These are phyloP conservation scores for Saccostrea cuccullata DNA, from an alignment of 1,140 invertebrate genomes.

Conservation along the genomic window DNA sequence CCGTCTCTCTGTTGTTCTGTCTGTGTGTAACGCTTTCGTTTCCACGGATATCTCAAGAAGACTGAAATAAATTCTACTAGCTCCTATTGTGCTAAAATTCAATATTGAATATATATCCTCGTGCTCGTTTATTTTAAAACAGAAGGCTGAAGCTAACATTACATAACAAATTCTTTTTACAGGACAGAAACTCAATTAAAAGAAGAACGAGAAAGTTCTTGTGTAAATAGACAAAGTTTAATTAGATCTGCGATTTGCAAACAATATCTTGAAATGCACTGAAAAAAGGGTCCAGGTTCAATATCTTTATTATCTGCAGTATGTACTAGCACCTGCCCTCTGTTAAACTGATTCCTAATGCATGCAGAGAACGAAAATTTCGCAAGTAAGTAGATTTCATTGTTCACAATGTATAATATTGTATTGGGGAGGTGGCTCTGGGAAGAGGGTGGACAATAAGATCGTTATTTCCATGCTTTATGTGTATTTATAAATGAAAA, in stretches of 20 bases:
- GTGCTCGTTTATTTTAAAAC: neutral
- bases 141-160: neutral
- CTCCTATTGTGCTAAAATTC: too few species aligned
- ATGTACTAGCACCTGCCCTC: neutral
- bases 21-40: too few species aligned
- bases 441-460: neutral
- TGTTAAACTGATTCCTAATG: neutral
- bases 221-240: slow-evolving; percentile 34
- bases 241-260: slow-evolving; percentile 22
- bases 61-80: too few species aligned
- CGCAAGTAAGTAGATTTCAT: neutral
- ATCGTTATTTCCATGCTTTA: too few species aligned
- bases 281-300: neutral
- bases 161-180: neutral
- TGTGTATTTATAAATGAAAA: too few species aligned
- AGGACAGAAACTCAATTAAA: slow-evolving; percentile 19
- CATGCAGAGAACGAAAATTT: neutral
- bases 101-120: neutral
- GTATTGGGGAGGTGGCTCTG: neutral
- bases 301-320: neutral
- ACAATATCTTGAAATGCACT: neutral
- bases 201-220: neutral
- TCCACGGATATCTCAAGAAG: too few species aligned
- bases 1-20: too few species aligned
- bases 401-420: neutral